Conservation (phyloP, 2,888 invertebrate species). For the Synanthedon andrenaeformis region DNA sequence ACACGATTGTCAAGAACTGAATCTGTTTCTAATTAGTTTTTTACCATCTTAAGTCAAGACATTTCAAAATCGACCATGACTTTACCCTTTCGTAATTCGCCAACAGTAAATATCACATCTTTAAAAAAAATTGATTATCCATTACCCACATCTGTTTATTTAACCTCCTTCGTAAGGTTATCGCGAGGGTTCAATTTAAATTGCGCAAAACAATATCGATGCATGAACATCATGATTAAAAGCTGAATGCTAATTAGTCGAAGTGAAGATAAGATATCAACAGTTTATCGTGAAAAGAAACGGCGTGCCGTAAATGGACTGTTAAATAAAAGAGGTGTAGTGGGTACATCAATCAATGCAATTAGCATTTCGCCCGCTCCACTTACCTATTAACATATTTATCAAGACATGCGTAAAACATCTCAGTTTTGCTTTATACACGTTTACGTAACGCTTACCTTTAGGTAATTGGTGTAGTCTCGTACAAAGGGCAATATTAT, state of each 20-base stretch:
- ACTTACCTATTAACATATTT: constrained; percentile 47
- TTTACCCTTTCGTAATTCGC: background rate
- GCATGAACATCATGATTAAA: background rate
- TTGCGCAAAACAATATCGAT: background rate
- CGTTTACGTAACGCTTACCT: constrained; percentile 36
- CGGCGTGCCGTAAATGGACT: background rate
- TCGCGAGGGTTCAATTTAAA: background rate
- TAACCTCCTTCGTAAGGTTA: background rate
- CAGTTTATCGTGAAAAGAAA: background rate
- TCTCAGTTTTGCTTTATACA: constrained; percentile 34
- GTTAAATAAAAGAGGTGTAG: constrained; percentile 6
- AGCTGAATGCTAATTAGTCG: background rate
- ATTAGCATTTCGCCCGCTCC: constrained; percentile 37
- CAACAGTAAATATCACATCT: background rate
- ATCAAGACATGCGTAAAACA: constrained; percentile 29
- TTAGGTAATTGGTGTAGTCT: constrained; percentile 25
- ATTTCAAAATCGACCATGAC: background rate
- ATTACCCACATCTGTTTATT: background rate
- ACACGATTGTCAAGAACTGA: background rate
- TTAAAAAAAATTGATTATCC: background rate
- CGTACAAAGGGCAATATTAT: constrained; percentile 45
- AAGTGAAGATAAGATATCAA: background rate
- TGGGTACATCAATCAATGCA: constrained; percentile 48
- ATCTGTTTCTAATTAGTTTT: background rate
- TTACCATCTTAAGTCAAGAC: background rate